Evolutionary conservation across 2,888 invertebrate species (phyloP).

Genomic region (Cistogaster globosa): DNA sequence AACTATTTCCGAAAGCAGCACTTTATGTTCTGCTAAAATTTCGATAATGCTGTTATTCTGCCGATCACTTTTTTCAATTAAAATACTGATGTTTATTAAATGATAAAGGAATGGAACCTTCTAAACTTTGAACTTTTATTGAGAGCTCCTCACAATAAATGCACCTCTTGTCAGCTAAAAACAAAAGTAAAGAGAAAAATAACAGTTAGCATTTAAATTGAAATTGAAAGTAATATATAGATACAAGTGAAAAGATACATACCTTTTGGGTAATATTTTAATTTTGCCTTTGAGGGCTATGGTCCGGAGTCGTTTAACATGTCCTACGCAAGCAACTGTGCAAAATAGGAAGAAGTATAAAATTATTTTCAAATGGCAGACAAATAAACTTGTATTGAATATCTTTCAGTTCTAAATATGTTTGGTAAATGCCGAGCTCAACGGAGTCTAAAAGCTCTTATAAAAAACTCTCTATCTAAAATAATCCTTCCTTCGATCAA

Average conservation of each 20-base stretch:
- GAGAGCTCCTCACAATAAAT: constrained; percentile 38
- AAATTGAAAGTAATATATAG: no score
- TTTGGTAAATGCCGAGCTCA: no score
- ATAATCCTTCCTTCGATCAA: no score
- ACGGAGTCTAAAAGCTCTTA: no score
- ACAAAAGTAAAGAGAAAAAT: constrained; percentile 17
- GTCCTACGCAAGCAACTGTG: constrained; percentile 9
- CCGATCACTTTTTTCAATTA: no score
- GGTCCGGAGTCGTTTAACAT: constrained; percentile 7
- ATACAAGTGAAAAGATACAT: no score
- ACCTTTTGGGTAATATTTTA: no score
- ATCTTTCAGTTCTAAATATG: no score
- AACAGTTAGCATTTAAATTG: constrained; percentile 28
- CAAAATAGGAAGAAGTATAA: constrained; percentile 30
- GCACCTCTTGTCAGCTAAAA: constrained; percentile 30
- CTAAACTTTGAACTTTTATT: constrained; percentile 28
- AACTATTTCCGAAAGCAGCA: constrained; percentile 28
- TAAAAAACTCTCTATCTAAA: no score
- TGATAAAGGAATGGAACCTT: constrained; percentile 16
- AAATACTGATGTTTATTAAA: no score
- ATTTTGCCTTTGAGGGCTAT: constrained; percentile 25
- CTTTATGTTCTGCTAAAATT: constrained; percentile 41
- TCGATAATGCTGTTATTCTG: constrained; percentile 27
- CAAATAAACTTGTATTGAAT: constrained; percentile 27
- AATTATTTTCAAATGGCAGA: constrained; percentile 29